Conservation (phyloP, 2,888 invertebrate genomes). For the Drosophila testacea region DNA sequence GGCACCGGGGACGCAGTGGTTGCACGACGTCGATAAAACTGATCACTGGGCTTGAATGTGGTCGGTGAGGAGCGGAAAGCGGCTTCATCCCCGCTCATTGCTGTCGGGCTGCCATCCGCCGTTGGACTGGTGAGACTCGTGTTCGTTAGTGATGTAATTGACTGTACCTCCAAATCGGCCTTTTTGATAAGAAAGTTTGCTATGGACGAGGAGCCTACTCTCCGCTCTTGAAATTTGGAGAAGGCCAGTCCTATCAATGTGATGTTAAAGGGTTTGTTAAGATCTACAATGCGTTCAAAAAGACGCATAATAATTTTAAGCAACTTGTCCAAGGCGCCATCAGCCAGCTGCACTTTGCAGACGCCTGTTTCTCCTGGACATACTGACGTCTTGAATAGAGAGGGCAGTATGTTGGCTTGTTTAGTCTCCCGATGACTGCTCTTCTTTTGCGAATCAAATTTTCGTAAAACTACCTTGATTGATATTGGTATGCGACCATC, state of each 20-base stretch:
- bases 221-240: constrained; percentile 91
- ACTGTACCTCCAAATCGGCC: constrained; percentile 91
- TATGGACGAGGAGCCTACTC: constrained; percentile 89
- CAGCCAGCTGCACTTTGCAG: constrained; percentile 85
- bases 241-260: constrained; percentile 93
- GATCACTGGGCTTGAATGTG: constrained; percentile 83
- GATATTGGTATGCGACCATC: constrained; percentile 92
- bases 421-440: constrained; percentile 91
- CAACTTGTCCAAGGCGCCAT: constrained; percentile 88
- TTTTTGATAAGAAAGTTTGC: constrained; percentile 90
- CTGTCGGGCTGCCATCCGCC: constrained; percentile 54
- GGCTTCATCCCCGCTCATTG: constrained; percentile 67
- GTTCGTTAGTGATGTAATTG: constrained; percentile 88
- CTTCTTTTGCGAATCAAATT: constrained; percentile 89
- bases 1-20: constrained; percentile 83
- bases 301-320: constrained; percentile 90
- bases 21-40: constrained; percentile 83
- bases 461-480: constrained; percentile 90
- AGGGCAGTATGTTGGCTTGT: constrained; percentile 90
- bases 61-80: constrained; percentile 83
- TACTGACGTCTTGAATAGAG: constrained; percentile 86
- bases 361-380: constrained; percentile 80
- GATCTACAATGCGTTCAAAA: constrained; percentile 90
- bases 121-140: constrained; percentile 72
- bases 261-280: constrained; percentile 91